Conservation (phyloP, 2,888 invertebrate genomes). For the Mythimna lalbum region DNA sequence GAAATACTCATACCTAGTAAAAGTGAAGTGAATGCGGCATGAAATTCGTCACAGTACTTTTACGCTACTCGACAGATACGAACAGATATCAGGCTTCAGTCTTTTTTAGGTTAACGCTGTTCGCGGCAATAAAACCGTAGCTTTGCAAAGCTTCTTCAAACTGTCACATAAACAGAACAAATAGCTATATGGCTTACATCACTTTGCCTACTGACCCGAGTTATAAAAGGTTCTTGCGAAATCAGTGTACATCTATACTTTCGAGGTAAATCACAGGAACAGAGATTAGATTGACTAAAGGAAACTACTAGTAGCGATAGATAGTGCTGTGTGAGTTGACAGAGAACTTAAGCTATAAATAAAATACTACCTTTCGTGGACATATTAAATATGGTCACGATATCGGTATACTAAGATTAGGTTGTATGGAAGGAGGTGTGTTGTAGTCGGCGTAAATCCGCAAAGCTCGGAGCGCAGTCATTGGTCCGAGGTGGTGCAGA, state of each 20-base stretch:
- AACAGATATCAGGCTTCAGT: constrained; percentile 21
- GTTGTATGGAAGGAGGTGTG: constrained; percentile 16
- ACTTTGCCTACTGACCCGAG: constrained; percentile 64
- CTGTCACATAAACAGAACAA: constrained; percentile 58
- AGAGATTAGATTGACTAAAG: constrained; percentile 5
- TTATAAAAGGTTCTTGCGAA: constrained; percentile 56
- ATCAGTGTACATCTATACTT: constrained; percentile 42
- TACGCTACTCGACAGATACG: constrained; percentile 3
- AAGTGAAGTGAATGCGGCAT: constrained; percentile 6
- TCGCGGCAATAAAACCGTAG: constrained; percentile 41
- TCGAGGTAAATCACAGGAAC: not conserved
- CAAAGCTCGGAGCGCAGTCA: constrained; percentile 5
- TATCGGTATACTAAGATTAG: not conserved
- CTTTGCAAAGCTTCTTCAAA: constrained; percentile 55
- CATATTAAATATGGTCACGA: constrained; percentile 42
- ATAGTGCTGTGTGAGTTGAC: not conserved
- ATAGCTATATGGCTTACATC: constrained; percentile 61
- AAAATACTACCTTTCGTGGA: constrained; percentile 9
- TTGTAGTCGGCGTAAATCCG: constrained; percentile 15
- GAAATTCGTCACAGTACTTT: constrained; percentile 28
- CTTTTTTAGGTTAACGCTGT: constrained; percentile 49
- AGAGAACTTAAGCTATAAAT: not conserved
- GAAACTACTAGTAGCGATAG: not conserved
- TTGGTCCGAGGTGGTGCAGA: not conserved
- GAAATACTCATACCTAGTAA: not conserved